Base-by-base conservation (phyloP, 2,888 invertebrate genomes). In the Drosophila koepferae region DNA sequence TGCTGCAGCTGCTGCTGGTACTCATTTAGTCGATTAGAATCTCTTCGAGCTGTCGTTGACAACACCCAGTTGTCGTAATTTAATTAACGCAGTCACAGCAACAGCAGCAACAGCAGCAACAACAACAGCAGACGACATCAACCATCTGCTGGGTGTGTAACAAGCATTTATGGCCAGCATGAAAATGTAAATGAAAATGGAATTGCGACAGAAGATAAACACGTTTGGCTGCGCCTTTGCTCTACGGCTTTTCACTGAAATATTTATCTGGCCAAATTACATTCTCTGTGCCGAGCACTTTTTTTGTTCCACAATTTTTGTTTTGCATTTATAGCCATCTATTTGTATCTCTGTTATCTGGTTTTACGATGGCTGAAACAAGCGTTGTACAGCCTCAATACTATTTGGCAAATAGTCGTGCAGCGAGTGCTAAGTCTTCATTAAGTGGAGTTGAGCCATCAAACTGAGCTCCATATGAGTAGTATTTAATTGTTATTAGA, bases 121-220 rank as follows among this genome's bases (percentile, higher is more conserved):
- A 28, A 5, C 28, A 28, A 28, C 28, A 16, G 12, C 48, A 7
- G 2, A 28, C 36, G 43, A 59, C 48, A 59, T 28, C 48, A 74
- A 56, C 44, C 69, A 69, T 72, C 68, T 72, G 68, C 53, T 55
- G 20, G 20, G 76, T 54, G 10, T 51, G 58, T 63, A 66, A 62
- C 55, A 74, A 67, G 53, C 68, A 72, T 72, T 76, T 75, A 78
- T 74, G 63, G 59, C 68, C 76, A 72, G 62, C 71, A 66, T 68
- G 65, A 76, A 75, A 77, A 75, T 75, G 71, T 66, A 68, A 74
- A 78, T 73, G 63, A 65, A 79, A 77, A 79, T 81, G 65, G 56
- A 73, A 75, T 73, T 67, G 73, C 77, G 67, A 63, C 59, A 70
- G 64, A n/a, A 69, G 64, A 66, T 48, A 72, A 76, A 66, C 67